Percentiles rank a stretch among this genome's conserved stretches.
phyloP scores from a whole-genome alignment of 2,888 invertebrate species.

The Drosophila gaucha region DNA sequence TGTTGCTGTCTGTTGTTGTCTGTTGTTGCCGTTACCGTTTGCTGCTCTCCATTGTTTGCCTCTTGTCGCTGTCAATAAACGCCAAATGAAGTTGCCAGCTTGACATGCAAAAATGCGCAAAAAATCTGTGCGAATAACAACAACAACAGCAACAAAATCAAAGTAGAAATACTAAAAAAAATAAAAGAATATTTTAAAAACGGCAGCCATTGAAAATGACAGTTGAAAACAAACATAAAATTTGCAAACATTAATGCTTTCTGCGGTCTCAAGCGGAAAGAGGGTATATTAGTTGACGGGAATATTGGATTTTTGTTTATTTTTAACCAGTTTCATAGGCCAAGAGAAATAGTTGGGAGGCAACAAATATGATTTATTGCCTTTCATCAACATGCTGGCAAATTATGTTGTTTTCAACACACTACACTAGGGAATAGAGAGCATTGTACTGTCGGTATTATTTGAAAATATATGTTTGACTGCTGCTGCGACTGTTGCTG shows the following conservation, averaged over 20 bases:
- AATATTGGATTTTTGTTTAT: not conserved
- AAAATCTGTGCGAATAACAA: constrained; percentile 1
- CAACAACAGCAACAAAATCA: not conserved
- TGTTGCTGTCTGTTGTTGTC: constrained; percentile 23
- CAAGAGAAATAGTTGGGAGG: not conserved
- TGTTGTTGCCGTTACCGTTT: constrained; percentile 46
- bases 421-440: constrained; percentile 4
- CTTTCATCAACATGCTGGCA: too few relatives aligned
- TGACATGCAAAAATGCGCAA: constrained; percentile 50
- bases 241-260: constrained; percentile 10
- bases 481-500: constrained; percentile 21
- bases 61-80: constrained; percentile 75
- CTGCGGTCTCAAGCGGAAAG: not conserved
- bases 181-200: constrained; percentile 1
- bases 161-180: constrained; percentile 6
- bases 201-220: constrained; percentile 22
- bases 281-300: not conserved
- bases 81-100: constrained; percentile 71
- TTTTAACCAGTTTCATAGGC: not conserved
- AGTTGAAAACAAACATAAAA: constrained; percentile 45
- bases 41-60: constrained; percentile 65
- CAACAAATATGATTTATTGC: not conserved
- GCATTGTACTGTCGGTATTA: not conserved
- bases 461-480: not conserved
- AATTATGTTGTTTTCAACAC: too few relatives aligned